Conservation (phyloP, 2,797 vertebrate genomes). For the Poeciliopsis paucimaculata region DNA sequence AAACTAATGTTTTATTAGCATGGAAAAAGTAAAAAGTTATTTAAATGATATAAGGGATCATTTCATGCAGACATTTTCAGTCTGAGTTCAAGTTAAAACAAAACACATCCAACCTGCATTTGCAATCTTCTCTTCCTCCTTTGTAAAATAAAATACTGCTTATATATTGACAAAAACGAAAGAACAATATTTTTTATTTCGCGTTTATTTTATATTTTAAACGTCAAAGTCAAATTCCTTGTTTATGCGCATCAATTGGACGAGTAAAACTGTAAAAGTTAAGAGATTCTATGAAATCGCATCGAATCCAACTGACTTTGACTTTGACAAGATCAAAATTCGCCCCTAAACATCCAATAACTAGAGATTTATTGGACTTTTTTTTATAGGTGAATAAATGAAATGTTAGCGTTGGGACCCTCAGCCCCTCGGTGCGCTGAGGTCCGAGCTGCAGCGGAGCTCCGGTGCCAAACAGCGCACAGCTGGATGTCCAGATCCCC, state of each 20-base stretch:
- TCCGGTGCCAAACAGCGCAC: conserved; percentile 51
- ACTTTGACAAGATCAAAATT: neutral
- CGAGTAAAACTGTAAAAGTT: neutral
- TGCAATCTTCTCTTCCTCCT: neutral
- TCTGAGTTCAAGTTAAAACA: neutral
- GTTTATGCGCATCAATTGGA: neutral
- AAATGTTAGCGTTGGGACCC: neutral
- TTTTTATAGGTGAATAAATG: neutral
- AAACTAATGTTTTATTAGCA: neutral
- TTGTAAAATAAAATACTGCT: neutral
- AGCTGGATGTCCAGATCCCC: conserved; percentile 56
- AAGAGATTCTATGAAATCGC: neutral
- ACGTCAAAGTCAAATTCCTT: neutral
- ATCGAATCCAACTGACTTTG: neutral
- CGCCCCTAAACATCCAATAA: neutral
- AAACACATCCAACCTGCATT: neutral
- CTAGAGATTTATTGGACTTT: conserved; percentile 20
- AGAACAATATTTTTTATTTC: neutral
- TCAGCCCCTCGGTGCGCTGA: conserved; percentile 3
- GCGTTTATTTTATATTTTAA: neutral
- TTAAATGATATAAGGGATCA: neutral
- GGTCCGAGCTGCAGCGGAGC: conserved; percentile 20
- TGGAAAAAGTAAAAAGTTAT: neutral
- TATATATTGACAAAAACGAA: neutral
- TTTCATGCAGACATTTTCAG: neutral